These are phyloP conservation scores for Taxidea taxus DNA, from an alignment of 2,113 vertebrate species.

Conservation along the genomic window DNA sequence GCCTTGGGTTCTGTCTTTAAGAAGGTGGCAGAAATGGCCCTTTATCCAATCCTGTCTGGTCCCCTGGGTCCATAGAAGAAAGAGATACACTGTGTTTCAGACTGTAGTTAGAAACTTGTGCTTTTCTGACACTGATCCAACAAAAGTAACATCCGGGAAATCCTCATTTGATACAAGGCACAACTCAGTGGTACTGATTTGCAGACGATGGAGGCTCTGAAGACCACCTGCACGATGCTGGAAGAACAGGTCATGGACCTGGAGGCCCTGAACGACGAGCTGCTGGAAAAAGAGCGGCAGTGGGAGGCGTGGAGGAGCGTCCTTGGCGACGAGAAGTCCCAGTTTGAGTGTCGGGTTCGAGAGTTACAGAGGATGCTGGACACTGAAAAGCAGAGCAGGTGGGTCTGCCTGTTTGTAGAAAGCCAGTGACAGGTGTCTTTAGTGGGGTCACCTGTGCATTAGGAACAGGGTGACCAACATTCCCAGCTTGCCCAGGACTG, in stretches of 20 bases:
- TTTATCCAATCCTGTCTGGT: background rate
- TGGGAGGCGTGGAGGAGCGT: slow-evolving; percentile 96
- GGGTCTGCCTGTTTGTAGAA: background rate
- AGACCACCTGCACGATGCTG: slow-evolving; percentile 99
- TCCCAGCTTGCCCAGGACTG: background rate
- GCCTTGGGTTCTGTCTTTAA: background rate
- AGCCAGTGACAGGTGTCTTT: background rate
- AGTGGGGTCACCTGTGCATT: slow-evolving; percentile 38
- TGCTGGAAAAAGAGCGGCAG: slow-evolving; percentile 97
- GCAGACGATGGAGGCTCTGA: slow-evolving; percentile 98
- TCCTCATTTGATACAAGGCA: slow-evolving; percentile 71
- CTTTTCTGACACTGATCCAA: slow-evolving; percentile 53
- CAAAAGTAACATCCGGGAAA: slow-evolving; percentile 64
- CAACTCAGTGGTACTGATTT: slow-evolving; percentile 80
- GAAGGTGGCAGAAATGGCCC: background rate
- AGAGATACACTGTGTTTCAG: background rate
- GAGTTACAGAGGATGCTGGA: slow-evolving; percentile 97
- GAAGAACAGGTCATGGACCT: slow-evolving; percentile 98
- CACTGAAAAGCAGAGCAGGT: slow-evolving; percentile 98
- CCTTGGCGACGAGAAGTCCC: slow-evolving; percentile 96
- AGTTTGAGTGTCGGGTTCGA: slow-evolving; percentile 94
- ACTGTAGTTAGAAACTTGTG: background rate
- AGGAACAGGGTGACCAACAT: background rate
- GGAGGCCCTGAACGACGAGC: slow-evolving; percentile 96
- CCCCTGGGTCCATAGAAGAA: background rate